phyloP scores from a whole-genome alignment of 2,113 vertebrate species.

The Onychostoma macrolepis region DNA sequence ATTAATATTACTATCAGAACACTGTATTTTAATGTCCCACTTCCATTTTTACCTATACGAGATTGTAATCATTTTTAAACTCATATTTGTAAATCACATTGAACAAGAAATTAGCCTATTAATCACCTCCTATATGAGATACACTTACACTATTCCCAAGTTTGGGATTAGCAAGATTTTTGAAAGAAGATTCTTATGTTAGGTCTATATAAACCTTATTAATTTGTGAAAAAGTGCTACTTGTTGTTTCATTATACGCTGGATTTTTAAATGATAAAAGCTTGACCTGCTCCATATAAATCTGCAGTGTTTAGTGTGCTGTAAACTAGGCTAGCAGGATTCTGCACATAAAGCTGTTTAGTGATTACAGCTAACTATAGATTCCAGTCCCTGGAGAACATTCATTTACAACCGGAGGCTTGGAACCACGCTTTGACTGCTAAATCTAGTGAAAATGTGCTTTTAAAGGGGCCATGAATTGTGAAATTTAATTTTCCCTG shows the following conservation, averaged over 20 bases:
- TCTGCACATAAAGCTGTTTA: background rate
- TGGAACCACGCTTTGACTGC: background rate
- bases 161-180: background rate
- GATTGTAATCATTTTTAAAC: too few species aligned
- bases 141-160: background rate
- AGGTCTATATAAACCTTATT: too few species aligned
- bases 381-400: background rate
- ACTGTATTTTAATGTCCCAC: too few species aligned
- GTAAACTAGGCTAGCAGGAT: background rate
- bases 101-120: too few species aligned
- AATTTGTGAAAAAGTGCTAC: background rate
- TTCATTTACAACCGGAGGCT: background rate
- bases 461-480: background rate
- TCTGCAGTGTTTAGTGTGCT: background rate
- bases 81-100: too few species aligned
- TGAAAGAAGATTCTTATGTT: background rate
- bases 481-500: too few species aligned
- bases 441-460: background rate
- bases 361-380: background rate
- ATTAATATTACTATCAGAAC: too few species aligned
- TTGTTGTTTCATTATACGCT: background rate
- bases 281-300: background rate
- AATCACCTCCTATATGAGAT: background rate
- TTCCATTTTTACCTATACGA: too few species aligned
- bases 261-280: background rate